These are phyloP conservation scores for Pterocles burchelli DNA, from an alignment of 2,113 vertebrate genomes.

Conservation along the genomic window DNA sequence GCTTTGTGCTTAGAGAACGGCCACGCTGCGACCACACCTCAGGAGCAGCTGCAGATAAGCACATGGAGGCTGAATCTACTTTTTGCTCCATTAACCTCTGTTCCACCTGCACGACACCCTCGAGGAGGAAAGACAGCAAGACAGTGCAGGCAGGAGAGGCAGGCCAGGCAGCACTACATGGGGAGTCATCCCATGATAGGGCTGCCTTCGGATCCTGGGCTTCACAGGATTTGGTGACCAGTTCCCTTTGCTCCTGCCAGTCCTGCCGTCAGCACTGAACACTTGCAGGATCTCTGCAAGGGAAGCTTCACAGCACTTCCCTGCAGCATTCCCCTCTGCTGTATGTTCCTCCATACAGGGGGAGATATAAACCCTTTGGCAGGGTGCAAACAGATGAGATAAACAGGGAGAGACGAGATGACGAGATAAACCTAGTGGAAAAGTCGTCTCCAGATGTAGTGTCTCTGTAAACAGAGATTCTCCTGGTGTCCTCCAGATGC, in stretches of 20 bases:
- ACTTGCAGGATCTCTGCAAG: not conserved
- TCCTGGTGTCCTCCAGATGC: slow-evolving; percentile 27
- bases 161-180: not conserved
- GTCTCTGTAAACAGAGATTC: slow-evolving; percentile 15
- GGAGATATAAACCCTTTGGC: not conserved
- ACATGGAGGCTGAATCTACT: not conserved
- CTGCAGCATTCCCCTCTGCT: not conserved
- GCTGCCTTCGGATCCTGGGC: not conserved
- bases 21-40: not conserved
- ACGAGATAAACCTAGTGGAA: slow-evolving; percentile 23
- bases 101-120: not conserved
- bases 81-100: slow-evolving; percentile 34
- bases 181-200: accelerated
- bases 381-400: not conserved
- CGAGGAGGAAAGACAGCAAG: not conserved
- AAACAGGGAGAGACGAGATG: not conserved
- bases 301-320: not conserved
- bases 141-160: accelerated
- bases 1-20: not conserved
- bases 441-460: slow-evolving; percentile 20
- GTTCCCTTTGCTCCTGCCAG: not conserved
- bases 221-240: not conserved
- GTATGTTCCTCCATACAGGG: not conserved
- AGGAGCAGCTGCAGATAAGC: not conserved
- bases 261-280: not conserved